Conservation (phyloP, 2,797 vertebrate genomes). For the Hippoglossus hippoglossus region DNA sequence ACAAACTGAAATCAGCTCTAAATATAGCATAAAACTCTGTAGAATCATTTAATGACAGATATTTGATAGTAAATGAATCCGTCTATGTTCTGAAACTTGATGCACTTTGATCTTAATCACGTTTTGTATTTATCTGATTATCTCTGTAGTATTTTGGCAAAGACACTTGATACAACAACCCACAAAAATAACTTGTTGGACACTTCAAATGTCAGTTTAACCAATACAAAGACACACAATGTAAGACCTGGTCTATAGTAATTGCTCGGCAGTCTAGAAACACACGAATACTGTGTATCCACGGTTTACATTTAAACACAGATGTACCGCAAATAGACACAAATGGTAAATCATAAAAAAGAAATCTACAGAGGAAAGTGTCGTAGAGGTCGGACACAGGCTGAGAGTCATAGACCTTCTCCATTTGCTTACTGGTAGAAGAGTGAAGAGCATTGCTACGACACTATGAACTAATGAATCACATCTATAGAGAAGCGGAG, state of each 20-base stretch:
- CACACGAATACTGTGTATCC: background rate
- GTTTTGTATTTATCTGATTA: background rate
- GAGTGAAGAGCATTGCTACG: constrained; percentile 24
- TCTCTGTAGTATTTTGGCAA: background rate
- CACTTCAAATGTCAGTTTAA: constrained; percentile 7
- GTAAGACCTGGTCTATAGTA: constrained; percentile 18
- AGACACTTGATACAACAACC: background rate
- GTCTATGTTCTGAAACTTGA: background rate
- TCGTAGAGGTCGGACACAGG: constrained; percentile 23
- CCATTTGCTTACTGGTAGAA: constrained; percentile 28
- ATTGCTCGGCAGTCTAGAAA: constrained; percentile 12
- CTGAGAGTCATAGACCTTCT: constrained; percentile 1
- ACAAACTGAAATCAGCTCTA: background rate
- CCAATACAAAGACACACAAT: background rate
- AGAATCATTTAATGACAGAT: background rate
- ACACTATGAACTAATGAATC: constrained; percentile 44
- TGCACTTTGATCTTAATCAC: background rate
- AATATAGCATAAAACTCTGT: background rate
- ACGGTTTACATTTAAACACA: constrained; percentile 19
- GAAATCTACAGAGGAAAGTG: constrained; percentile 22
- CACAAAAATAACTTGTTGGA: background rate
- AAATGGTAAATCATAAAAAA: constrained; percentile 10
- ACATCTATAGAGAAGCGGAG: constrained; percentile 60
- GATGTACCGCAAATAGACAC: constrained; percentile 8
- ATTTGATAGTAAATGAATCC: background rate